Evolutionary conservation across 2,888 invertebrate species (phyloP).

Genomic region (Carpatolechia fugitivella): DNA sequence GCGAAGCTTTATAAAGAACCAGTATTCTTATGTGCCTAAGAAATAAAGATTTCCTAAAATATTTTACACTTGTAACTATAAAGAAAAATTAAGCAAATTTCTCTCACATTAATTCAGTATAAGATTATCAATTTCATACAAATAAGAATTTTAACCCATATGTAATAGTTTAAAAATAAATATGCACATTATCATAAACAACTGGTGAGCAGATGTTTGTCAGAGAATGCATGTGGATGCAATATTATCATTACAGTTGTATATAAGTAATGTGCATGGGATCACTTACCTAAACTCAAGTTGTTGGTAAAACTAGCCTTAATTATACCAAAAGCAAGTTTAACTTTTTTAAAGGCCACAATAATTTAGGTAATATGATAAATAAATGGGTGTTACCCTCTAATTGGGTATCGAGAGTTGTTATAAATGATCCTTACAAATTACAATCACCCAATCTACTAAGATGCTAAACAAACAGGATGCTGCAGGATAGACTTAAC

Average conservation of each 20-base stretch:
- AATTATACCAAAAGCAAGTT: constrained; percentile 72
- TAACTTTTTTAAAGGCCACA: constrained; percentile 74
- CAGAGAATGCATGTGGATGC: constrained; percentile 8
- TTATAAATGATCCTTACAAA: constrained; percentile 53
- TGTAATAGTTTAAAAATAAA: constrained; percentile 40
- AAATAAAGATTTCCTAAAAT: constrained; percentile 71
- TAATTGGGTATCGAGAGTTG: constrained; percentile 56
- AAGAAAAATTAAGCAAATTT: constrained; percentile 51
- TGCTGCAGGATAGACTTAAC: constrained; percentile 6
- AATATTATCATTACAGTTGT: constrained; percentile 31
- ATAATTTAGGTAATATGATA: constrained; percentile 73
- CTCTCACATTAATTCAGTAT: constrained; percentile 43
- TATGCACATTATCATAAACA: constrained; percentile 46
- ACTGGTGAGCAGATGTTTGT: constrained; percentile 24
- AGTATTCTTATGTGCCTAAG: constrained; percentile 72
- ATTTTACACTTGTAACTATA: constrained; percentile 67
- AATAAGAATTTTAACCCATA: constrained; percentile 40
- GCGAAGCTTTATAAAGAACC: constrained; percentile 63
- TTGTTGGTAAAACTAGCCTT: constrained; percentile 62
- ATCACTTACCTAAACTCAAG: constrained; percentile 53
- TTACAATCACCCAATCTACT: constrained; percentile 65
- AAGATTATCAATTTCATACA: constrained; percentile 39
- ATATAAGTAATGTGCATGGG: constrained; percentile 45
- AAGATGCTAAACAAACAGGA: neutral
- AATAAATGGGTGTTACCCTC: constrained; percentile 65